These are phyloP conservation scores for Labeo calbasu DNA, from an alignment of 2,797 vertebrate species.

Conservation along the genomic window DNA sequence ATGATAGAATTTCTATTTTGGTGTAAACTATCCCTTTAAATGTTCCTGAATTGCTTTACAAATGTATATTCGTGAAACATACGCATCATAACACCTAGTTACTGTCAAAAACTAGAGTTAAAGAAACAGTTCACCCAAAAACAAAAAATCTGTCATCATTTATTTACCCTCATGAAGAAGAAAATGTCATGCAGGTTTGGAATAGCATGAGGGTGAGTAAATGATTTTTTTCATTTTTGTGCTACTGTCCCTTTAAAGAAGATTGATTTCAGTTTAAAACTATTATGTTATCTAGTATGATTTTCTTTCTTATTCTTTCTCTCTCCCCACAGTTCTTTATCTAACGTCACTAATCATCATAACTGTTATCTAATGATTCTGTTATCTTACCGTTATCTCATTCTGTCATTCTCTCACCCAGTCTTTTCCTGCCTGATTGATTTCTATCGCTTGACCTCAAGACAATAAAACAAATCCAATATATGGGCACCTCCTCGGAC, in stretches of 20 bases:
- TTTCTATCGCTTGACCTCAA: constrained; percentile 38
- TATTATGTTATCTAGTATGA: not conserved
- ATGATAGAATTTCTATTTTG: too few species aligned
- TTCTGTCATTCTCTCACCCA: constrained; percentile 15
- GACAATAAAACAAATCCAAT: constrained; percentile 29
- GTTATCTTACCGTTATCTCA: constrained; percentile 4
- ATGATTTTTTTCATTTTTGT: not conserved
- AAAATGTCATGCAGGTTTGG: not conserved
- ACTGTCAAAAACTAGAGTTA: too few species aligned
- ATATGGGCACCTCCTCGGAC: constrained; percentile 30
- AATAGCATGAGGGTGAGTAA: not conserved
- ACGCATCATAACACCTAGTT: too few species aligned
- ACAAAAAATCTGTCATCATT: too few species aligned
- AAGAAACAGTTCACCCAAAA: too few species aligned
- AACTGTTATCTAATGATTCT: constrained; percentile 25
- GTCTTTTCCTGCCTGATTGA: constrained; percentile 8
- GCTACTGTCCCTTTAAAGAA: not conserved
- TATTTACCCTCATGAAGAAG: too few species aligned
- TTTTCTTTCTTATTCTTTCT: not conserved
- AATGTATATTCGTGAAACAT: not conserved
- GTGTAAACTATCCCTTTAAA: too few species aligned
- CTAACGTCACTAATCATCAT: constrained; percentile 5
- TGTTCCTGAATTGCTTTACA: not conserved
- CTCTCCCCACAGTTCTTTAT: not conserved
- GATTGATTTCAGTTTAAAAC: not conserved